phyloP scores from a whole-genome alignment of 2,797 vertebrate species.

The Paedocypris micromegethes region DNA sequence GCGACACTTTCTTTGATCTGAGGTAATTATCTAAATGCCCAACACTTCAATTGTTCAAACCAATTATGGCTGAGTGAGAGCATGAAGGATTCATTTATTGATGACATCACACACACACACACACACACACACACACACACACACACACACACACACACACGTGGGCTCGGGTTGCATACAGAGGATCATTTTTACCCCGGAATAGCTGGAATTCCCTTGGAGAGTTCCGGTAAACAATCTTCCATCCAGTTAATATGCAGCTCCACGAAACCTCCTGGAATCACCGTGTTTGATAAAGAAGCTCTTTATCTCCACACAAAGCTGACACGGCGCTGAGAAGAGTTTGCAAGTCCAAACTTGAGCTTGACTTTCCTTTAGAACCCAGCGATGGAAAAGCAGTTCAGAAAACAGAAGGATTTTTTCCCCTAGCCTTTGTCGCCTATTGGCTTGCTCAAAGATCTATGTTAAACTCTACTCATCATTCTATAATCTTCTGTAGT shows the following conservation, averaged over 20 bases:
- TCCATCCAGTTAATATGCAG: constrained; percentile 23
- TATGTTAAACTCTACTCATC: no score
- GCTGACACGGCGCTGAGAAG: constrained; percentile 8
- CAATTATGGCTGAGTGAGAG: constrained; percentile 3
- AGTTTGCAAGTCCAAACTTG: constrained; percentile 9
- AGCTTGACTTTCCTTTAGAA: not conserved
- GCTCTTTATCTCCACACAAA: constrained; percentile 20
- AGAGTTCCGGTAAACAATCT: constrained; percentile 26
- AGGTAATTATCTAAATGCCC: constrained; percentile 23
- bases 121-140: constrained; percentile 10
- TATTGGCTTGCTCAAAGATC: no score
- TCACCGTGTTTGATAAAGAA: constrained; percentile 33
- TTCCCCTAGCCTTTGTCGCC: no score
- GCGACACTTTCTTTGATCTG: constrained; percentile 13
- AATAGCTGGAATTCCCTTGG: constrained; percentile 27
- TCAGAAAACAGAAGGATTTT: no score
- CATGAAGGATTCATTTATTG: not conserved
- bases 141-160: constrained; percentile 9
- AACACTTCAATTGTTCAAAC: constrained; percentile 12
- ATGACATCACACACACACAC: constrained; percentile 9
- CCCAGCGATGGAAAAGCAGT: no score
- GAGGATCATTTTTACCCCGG: constrained; percentile 18
- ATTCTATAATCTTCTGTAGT: no score
- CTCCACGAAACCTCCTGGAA: constrained; percentile 12
- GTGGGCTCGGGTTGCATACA: constrained; percentile 15